These are phyloP conservation scores for Eurytoma californica DNA, from an alignment of 2,888 invertebrate species.

Conservation along the genomic window DNA sequence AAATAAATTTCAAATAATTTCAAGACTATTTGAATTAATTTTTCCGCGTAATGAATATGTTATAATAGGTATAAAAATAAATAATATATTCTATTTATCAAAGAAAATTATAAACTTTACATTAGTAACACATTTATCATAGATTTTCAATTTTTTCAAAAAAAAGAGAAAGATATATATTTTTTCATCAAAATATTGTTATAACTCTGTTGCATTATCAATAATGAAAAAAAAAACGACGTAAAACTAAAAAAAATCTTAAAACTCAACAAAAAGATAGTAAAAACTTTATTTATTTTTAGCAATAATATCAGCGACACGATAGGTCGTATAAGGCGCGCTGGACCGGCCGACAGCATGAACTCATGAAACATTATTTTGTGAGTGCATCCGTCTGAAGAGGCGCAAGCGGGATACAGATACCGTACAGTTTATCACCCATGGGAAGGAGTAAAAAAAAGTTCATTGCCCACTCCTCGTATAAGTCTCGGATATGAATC, in stretches of 20 bases:
- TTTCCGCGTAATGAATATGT: too few species aligned
- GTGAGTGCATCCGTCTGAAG: background rate
- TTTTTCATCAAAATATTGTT: background rate
- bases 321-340: background rate
- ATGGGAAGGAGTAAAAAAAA: conserved; percentile 25
- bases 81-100: too few species aligned
- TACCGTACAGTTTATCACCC: conserved; percentile 26
- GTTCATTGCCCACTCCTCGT: conserved; percentile 19
- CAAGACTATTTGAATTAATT: too few species aligned
- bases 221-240: background rate
- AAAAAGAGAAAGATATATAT: too few species aligned
- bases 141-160: background rate
- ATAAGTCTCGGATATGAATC: conserved; percentile 25
- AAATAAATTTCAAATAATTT: too few species aligned
- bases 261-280: background rate
- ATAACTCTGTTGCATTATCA: background rate
- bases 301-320: background rate
- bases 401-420: conserved; percentile 1
- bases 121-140: background rate
- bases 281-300: too few species aligned
- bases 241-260: background rate
- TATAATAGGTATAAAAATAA: too few species aligned
- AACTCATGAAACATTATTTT: conserved; percentile 9
- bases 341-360: background rate
- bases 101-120: too few species aligned